Conservation (phyloP, 2,113 vertebrate species). For the Laticauda colubrina region DNA sequence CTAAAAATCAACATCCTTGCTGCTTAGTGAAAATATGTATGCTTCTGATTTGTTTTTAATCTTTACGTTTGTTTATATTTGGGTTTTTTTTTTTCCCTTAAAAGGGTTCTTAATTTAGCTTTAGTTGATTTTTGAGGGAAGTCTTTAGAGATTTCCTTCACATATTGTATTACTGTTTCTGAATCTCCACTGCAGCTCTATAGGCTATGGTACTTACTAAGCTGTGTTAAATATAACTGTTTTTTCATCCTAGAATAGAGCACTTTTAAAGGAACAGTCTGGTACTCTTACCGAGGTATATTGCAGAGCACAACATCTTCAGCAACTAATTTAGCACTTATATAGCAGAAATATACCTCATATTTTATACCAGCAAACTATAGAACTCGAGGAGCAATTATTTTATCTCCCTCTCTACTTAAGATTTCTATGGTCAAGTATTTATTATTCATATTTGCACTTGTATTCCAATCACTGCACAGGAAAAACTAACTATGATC, state of each 20-base stretch:
- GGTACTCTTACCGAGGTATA: background rate
- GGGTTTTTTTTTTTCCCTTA: background rate
- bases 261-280: background rate
- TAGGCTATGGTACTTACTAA: background rate
- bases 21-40: background rate
- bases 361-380: constrained; percentile 8
- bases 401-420: background rate
- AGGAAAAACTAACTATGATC: background rate
- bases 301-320: accelerated
- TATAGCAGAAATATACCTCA: background rate
- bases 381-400: background rate
- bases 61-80: constrained; percentile 56
- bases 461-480: background rate
- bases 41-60: background rate
- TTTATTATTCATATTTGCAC: background rate
- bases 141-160: background rate
- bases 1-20: background rate
- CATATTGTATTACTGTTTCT: background rate
- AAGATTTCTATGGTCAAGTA: background rate
- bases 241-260: background rate
- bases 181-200: background rate
- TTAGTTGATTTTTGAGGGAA: accelerated
- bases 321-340: accelerated
- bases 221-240: background rate
- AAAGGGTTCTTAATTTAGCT: background rate